phyloP scores from a whole-genome alignment of 2,113 vertebrate species.

The Siniperca chuatsi region DNA sequence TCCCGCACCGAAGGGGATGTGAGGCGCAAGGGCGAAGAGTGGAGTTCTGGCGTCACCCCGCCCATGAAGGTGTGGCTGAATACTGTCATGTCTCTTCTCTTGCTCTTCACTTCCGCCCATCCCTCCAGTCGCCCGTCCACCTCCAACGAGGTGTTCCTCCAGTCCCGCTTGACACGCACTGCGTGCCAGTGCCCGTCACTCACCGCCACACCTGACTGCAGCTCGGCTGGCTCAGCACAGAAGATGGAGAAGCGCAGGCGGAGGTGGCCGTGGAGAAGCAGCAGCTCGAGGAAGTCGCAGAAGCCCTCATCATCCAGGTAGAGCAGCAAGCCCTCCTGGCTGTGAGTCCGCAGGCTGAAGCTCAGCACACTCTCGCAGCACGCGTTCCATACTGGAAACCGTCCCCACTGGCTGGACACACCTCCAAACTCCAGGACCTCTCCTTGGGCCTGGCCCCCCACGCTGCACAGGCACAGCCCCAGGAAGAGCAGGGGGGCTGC shows the following conservation, averaged over 20 bases:
- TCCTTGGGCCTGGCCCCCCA: conserved; percentile 80
- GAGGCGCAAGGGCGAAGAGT: conserved; percentile 90
- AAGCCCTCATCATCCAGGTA: conserved; percentile 99
- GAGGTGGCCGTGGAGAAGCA: conserved; percentile 93
- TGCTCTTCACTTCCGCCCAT: conserved; percentile 97
- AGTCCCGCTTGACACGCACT: conserved; percentile 92
- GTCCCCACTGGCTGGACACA: conserved; percentile 96
- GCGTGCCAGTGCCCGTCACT: conserved; percentile 95
- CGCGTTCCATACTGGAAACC: conserved; percentile 99
- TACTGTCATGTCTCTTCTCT: conserved; percentile 97
- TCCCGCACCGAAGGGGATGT: conserved; percentile 91
- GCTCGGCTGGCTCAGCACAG: conserved; percentile 94
- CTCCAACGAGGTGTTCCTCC: conserved; percentile 95
- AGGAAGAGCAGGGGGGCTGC: conserved; percentile 82
- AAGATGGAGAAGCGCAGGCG: conserved; percentile 98
- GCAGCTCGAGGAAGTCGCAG: conserved; percentile 98
- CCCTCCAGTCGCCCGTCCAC: conserved; percentile 91
- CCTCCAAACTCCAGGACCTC: conserved; percentile 93
- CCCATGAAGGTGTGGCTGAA: conserved; percentile 96
- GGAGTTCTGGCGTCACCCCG: conserved; percentile 92
- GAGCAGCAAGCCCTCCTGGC: conserved; percentile 95
- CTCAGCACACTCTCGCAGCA: conserved; percentile 99
- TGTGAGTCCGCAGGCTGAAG: conserved; percentile 98
- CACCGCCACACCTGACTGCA: conserved; percentile 91
- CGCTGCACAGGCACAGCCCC: conserved; percentile 82